Evolutionary conservation across 2,888 invertebrate species (phyloP).

Genomic region (Hypolimnas misippus): DNA sequence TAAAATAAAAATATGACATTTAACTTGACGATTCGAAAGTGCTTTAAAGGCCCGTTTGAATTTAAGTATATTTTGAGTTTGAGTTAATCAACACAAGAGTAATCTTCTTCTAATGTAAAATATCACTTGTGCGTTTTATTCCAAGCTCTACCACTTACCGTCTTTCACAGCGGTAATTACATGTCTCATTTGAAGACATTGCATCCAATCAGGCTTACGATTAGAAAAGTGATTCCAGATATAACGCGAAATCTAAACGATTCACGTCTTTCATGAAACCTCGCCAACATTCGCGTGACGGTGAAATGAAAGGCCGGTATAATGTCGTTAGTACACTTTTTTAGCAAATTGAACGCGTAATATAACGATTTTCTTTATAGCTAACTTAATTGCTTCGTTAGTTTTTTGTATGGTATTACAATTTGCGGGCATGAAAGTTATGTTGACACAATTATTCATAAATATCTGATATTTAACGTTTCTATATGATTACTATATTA

Average conservation of each 20-base stretch:
- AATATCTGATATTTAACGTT: not conserved
- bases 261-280: conserved; percentile 57
- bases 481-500: too few relatives aligned
- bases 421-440: conserved; percentile 13
- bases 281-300: conserved; percentile 61
- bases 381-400: conserved; percentile 25
- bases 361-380: conserved; percentile 32
- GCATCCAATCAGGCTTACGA: conserved; percentile 36
- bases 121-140: not conserved
- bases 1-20: too few relatives aligned
- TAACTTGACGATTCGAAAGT: too few relatives aligned
- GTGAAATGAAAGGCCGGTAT: conserved; percentile 25
- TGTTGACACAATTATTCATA: not conserved
- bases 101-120: too few relatives aligned
- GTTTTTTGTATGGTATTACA: conserved; percentile 22
- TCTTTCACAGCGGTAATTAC: not conserved
- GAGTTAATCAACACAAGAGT: too few relatives aligned
- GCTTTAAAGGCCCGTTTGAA: too few relatives aligned
- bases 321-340: conserved; percentile 43
- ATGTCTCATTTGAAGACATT: conserved; percentile 6
- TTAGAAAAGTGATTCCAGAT: conserved; percentile 66
- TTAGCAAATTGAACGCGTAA: conserved; percentile 35
- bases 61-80: too few relatives aligned
- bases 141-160: not conserved
- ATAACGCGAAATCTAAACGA: conserved; percentile 50